A percentile compares a stretch with the other conserved stretches of the same genome.
Conservation (phyloP, 2,888 invertebrate species). For the Helobdella robusta region DNA sequence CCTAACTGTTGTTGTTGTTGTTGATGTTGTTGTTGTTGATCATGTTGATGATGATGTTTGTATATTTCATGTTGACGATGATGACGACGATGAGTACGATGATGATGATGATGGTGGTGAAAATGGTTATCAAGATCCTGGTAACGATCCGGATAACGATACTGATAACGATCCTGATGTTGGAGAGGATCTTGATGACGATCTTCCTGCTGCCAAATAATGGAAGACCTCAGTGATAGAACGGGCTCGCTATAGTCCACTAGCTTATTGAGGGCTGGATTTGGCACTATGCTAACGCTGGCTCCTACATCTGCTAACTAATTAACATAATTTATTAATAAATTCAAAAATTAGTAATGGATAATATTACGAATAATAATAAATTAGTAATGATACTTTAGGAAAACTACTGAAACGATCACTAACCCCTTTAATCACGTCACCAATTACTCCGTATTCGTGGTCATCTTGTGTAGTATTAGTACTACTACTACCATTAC, state of each 20-base stretch:
- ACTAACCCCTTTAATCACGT: constrained; percentile 31
- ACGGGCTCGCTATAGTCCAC: constrained; percentile 35
- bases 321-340: too few relatives aligned
- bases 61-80: too few relatives aligned
- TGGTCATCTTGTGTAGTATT: constrained; percentile 9
- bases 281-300: constrained; percentile 30
- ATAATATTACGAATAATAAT: neutral
- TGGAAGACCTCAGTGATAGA: constrained; percentile 32
- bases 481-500: neutral
- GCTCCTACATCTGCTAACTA: constrained; percentile 35
- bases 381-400: neutral
- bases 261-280: constrained; percentile 15
- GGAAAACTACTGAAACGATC: neutral
- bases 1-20: too few relatives aligned
- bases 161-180: neutral
- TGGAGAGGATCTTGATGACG: neutral
- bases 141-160: neutral
- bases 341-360: too few relatives aligned
- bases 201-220: constrained; percentile 14
- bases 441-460: constrained; percentile 32
- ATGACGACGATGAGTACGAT: neutral
- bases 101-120: neutral
- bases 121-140: neutral
- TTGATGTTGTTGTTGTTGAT: too few relatives aligned
- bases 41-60: too few relatives aligned